Percentiles rank a stretch among this genome's conserved stretches.
phyloP scores from a whole-genome alignment of 2,113 vertebrate species.

The Casuarius casuarius region DNA sequence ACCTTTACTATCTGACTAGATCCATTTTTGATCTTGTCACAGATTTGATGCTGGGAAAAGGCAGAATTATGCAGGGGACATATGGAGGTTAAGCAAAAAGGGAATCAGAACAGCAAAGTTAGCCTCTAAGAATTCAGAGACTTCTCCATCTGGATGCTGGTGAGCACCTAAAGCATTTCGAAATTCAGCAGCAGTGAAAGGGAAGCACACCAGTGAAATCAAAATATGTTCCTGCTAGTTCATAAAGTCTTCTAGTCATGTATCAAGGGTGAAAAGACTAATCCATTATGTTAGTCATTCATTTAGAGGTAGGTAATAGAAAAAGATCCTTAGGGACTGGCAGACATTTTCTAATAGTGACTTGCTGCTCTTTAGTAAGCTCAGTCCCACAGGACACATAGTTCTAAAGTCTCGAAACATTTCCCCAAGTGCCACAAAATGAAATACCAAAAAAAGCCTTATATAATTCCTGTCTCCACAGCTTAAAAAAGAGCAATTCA shows the following conservation, averaged over 20 bases:
- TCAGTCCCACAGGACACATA: background rate
- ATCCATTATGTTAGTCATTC: slow-evolving; percentile 49
- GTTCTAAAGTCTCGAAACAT: slow-evolving; percentile 20
- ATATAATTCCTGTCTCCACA: background rate
- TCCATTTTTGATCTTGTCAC: slow-evolving; percentile 57
- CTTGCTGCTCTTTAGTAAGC: slow-evolving; percentile 30
- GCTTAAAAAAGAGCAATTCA: background rate
- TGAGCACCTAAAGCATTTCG: background rate
- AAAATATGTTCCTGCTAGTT: background rate
- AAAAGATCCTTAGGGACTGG: slow-evolving; percentile 18
- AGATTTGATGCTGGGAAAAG: slow-evolving; percentile 7
- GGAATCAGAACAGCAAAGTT: background rate
- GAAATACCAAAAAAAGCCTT: background rate
- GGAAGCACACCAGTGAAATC: slow-evolving; percentile 22
- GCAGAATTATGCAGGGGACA: slow-evolving; percentile 39
- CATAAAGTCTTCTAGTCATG: slow-evolving; percentile 20
- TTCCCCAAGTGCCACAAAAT: background rate
- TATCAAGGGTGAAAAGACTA: slow-evolving; percentile 40
- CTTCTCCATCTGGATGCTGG: background rate
- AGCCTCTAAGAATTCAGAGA: background rate
- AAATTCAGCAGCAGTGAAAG: slow-evolving; percentile 13
- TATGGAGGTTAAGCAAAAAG: slow-evolving; percentile 34
- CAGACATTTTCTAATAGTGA: slow-evolving; percentile 29
- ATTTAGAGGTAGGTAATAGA: slow-evolving; percentile 44
- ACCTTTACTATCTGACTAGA: slow-evolving; percentile 45